A percentile compares a stretch with the other conserved stretches of the same genome.
Conservation (phyloP, 2,888 invertebrate species). For the Mechanitis messenoides region DNA sequence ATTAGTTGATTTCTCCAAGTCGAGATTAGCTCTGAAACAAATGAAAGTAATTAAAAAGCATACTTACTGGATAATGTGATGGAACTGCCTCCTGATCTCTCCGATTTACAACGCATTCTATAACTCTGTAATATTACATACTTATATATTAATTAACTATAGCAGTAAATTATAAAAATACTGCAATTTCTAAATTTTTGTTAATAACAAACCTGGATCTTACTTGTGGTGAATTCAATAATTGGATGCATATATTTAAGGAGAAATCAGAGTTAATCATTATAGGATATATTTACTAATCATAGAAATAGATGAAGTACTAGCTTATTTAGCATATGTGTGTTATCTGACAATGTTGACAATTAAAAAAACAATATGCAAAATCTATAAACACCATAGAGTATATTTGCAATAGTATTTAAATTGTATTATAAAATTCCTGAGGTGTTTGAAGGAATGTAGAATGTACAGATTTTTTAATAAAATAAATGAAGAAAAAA, state of each 20-base stretch:
- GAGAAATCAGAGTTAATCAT: conserved; percentile 37
- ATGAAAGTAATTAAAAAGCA: conserved; percentile 33
- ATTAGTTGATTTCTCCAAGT: conserved; percentile 42
- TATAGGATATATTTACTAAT: conserved; percentile 5
- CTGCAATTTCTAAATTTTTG: neutral
- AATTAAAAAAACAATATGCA: neutral
- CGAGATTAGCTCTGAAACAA: conserved; percentile 40
- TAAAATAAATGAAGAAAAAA: no score
- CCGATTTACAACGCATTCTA: conserved; percentile 43
- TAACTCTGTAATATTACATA: conserved; percentile 47
- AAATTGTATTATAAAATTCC: no score
- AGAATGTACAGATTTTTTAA: no score
- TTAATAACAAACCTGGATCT: conserved; percentile 30
- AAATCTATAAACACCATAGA: no score
- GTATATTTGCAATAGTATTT: no score
- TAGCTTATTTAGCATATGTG: neutral
- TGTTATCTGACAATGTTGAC: conserved; percentile 4
- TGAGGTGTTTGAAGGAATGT: no score
- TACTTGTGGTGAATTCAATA: conserved; percentile 25
- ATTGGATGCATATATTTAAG: conserved; percentile 41
- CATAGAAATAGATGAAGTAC: conserved; percentile 15
- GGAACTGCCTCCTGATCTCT: conserved; percentile 30
- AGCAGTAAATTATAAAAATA: conserved; percentile 10
- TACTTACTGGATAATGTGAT: conserved; percentile 45
- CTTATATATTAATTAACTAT: conserved; percentile 9